Evolutionary conservation across 2,888 invertebrate genomes (phyloP).

Genomic region (Latrodectus hesperus): DNA sequence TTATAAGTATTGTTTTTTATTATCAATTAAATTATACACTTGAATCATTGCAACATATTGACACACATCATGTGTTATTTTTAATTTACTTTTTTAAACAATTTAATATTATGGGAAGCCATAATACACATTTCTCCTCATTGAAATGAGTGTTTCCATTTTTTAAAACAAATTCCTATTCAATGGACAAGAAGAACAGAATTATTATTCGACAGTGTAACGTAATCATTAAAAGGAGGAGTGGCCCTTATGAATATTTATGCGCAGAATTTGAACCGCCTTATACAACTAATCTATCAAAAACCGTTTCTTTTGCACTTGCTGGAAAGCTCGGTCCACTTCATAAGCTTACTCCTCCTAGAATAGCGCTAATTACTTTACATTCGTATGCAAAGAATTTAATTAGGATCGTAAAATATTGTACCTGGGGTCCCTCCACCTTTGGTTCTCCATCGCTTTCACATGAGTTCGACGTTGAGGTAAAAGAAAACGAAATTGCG

Average conservation of each 20-base stretch:
- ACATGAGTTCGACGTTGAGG: slow-evolving; percentile 7
- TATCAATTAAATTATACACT: too few species aligned
- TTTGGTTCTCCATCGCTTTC: slow-evolving; percentile 20
- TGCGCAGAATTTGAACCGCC: slow-evolving; percentile 51
- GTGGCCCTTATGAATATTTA: slow-evolving; percentile 67
- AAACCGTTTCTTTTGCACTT: slow-evolving; percentile 57
- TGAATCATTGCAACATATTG: too few species aligned
- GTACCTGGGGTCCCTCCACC: slow-evolving; percentile 27
- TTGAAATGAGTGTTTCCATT: slow-evolving; percentile 22
- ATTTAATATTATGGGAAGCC: too few species aligned
- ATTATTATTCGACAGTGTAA: slow-evolving; percentile 59
- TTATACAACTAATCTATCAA: slow-evolving; percentile 66
- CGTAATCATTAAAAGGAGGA: slow-evolving; percentile 65
- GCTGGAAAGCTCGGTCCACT: slow-evolving; percentile 34
- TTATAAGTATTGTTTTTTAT: too few species aligned
- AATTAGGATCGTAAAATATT: slow-evolving; percentile 62
- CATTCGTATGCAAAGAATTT: slow-evolving; percentile 66
- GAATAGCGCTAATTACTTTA: slow-evolving; percentile 63
- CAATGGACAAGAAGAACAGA: slow-evolving; percentile 6
- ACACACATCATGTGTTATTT: too few species aligned
- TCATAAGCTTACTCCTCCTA: slow-evolving; percentile 44
- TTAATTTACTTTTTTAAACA: too few species aligned
- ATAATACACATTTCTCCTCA: slow-evolving; percentile 5
- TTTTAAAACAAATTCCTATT: slow-evolving; percentile 37
- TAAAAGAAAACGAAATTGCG: slow-evolving; percentile 40